Evolutionary conservation across 2,888 invertebrate genomes (phyloP).

Genomic region (Drosophila gaucha): DNA sequence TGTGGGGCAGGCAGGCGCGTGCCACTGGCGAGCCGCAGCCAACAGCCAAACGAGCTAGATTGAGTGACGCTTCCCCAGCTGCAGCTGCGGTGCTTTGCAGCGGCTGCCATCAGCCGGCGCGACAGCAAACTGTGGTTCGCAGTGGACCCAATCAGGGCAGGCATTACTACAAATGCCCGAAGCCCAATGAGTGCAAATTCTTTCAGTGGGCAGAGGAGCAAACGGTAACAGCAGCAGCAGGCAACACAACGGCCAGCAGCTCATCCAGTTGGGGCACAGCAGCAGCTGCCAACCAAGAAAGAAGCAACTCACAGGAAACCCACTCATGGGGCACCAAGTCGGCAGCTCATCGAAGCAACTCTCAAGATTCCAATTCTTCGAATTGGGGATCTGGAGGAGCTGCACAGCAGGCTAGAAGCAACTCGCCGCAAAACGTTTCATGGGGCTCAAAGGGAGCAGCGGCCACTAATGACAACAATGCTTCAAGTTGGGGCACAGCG

Average conservation of each 20-base stretch:
- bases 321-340: slow-evolving; percentile 12
- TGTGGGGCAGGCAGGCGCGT: slow-evolving; percentile 59
- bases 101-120: slow-evolving; percentile 79
- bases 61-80: slow-evolving; percentile 3
- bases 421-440: not conserved
- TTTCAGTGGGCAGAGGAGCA: slow-evolving; percentile 91
- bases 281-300: not conserved
- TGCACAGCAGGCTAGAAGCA: not conserved
- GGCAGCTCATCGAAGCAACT: not conserved
- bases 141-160: slow-evolving; percentile 94
- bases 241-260: not conserved
- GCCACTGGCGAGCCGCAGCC: slow-evolving; percentile 37
- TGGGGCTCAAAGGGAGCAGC: slow-evolving; percentile 18
- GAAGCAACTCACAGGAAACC: not conserved
- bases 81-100: slow-evolving; percentile 63
- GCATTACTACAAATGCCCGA: slow-evolving; percentile 90
- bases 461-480: no score
- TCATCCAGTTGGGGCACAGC: not conserved
- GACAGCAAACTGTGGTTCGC: slow-evolving; percentile 88
- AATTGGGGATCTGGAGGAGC: slow-evolving; percentile 8
- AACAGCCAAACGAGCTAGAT: slow-evolving; percentile 33
- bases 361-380: slow-evolving; percentile 1
- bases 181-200: slow-evolving; percentile 88
- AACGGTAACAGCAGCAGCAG: not conserved
- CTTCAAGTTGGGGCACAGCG: slow-evolving; percentile 1